Evolutionary conservation across 1,140 invertebrate genomes (phyloP).

Genomic region (Diabrotica undecimpunctata): DNA sequence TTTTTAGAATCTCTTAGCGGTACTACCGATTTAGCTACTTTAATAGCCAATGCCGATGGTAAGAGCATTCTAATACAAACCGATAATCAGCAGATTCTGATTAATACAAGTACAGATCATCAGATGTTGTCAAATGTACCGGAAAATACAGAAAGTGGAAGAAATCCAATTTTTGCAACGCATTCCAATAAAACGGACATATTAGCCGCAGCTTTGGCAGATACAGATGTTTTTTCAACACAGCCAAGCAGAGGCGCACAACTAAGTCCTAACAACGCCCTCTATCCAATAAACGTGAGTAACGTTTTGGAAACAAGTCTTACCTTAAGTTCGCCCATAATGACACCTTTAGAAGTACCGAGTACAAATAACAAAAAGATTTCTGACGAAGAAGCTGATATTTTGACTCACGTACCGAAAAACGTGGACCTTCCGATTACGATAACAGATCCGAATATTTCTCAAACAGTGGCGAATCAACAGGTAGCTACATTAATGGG

Average conservation of each 20-base stretch:
- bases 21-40: conserved; percentile 45
- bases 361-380: conserved; percentile 53
- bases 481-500: conserved; percentile 36
- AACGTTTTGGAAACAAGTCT: conserved; percentile 68
- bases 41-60: conserved; percentile 43
- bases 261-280: conserved; percentile 48
- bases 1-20: conserved; percentile 43
- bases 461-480: conserved; percentile 54
- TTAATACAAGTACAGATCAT: conserved; percentile 42
- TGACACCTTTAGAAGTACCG: conserved; percentile 73
- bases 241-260: conserved; percentile 39
- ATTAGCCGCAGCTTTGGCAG: conserved; percentile 68
- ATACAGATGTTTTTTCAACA: conserved; percentile 66
- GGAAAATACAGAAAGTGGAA: conserved; percentile 26
- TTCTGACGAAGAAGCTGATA: conserved; percentile 40
- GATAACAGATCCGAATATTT: conserved; percentile 54
- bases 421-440: conserved; percentile 54
- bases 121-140: conserved; percentile 31
- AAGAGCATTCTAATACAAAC: conserved; percentile 47
- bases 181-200: conserved; percentile 61
- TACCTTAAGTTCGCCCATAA: conserved; percentile 72
- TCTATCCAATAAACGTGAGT: conserved; percentile 53
- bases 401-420: conserved; percentile 49
- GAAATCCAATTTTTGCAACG: conserved; percentile 37
- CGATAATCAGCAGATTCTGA: conserved; percentile 47